Evolutionary conservation across 2,888 invertebrate species (phyloP), one percentile per base, ranked within the genome.

Genomic region (Timema cristinae): DNA sequence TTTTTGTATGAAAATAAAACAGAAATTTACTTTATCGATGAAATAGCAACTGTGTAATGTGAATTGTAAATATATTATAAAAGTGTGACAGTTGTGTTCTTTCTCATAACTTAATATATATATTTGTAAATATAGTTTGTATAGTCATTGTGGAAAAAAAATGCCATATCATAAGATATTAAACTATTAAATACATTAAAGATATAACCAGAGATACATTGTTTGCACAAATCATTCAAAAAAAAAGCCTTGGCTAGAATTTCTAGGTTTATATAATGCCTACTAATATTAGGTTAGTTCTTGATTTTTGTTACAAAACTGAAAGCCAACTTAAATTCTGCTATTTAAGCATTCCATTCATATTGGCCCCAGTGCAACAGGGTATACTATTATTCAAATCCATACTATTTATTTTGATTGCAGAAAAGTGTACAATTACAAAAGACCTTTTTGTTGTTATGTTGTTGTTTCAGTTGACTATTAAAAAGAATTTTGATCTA

Each of bases 301-400:
- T 32, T 32, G 32, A 32, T 32, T 32, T 32, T 32, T 32, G 63
- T 48, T 48, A 32, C 48, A 13, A 32, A 48, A 48, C 47, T 63
- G 8, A 61, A 32, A 48, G 48, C 48, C 47, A 13, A 11, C 47
- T 6, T 63, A 63, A 13, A 47, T 63, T 8, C 63, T 63, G 47
- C 16, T 48, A 13, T 63, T 63, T 63, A 48, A 63, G 63, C 63
- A 63, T 63, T 63, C 63, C 63, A 63, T 63, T 32, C 63, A 47
- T 16, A 63, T 48, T 47, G 63, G 63, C 63, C 48, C 48, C 48
- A 48, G 47, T 48, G 63, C 63, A 63, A 63, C 63, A 63, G 63
- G 63, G 63, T 63, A 63, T 63, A 63, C 10, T 63, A 48, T 63
- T 48, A 54, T 54, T 11, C 48, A 48, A 48, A 63, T 48, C 63